Evolutionary conservation across 2,797 vertebrate genomes (phyloP).

Genomic region (Huso huso): DNA sequence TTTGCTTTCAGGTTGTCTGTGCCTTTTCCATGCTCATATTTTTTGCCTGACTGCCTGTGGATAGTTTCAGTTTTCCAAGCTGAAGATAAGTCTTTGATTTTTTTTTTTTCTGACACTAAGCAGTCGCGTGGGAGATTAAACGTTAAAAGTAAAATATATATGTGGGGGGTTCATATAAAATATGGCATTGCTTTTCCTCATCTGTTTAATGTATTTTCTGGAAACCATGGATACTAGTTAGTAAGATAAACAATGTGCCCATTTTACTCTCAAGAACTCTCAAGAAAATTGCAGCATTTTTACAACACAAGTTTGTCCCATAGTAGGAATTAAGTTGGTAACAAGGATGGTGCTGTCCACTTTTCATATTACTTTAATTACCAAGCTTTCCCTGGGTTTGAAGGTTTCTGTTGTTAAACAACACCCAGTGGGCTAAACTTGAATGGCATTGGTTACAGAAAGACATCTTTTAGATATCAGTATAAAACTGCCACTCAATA

Average conservation of each 20-base stretch:
- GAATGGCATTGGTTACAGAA: too few species aligned
- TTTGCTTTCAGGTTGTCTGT: conserved; percentile 20
- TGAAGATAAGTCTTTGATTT: conserved; percentile 6
- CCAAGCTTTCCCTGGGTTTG: conserved; percentile 2
- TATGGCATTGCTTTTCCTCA: conserved; percentile 12
- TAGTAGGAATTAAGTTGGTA: conserved; percentile 11
- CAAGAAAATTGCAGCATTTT: conserved; percentile 9
- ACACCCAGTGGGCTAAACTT: conserved; percentile 8
- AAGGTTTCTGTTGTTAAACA: conserved; percentile 4
- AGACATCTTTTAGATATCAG: too few species aligned
- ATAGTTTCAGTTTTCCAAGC: conserved; percentile 20
- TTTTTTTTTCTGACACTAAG: conserved; percentile 6
- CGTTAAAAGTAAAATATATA: background rate
- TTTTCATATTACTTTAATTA: conserved; percentile 15
- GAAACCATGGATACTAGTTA: background rate
- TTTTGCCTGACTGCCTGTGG: conserved; percentile 5
- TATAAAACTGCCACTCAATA: too few species aligned
- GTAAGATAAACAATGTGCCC: conserved; percentile 1
- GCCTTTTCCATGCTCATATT: conserved; percentile 26
- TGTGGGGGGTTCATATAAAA: conserved; percentile 9
- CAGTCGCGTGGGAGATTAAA: conserved; percentile 5
- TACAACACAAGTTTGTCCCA: background rate
- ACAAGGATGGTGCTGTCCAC: background rate
- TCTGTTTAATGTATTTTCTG: conserved; percentile 15
- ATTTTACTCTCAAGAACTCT: conserved; percentile 7